Evolutionary conservation across 2,888 invertebrate species (phyloP), one percentile per base, ranked within the genome.

Genomic region (Hyposoter didymator): DNA sequence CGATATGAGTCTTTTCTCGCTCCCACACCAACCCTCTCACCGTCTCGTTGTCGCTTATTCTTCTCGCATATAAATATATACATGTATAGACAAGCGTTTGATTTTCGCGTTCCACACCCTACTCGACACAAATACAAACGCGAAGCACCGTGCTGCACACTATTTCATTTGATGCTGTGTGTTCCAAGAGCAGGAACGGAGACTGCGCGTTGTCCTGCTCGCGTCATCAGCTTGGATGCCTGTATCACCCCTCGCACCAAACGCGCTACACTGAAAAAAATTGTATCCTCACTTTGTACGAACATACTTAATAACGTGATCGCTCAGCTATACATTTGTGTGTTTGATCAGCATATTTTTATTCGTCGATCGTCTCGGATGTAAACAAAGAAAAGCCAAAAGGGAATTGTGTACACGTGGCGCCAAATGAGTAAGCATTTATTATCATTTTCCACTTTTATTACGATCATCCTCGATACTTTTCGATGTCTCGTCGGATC

Each of bases 121-220:
- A 17, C 72, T 35, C 52, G n/a, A 32, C 55, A 39, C 39, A 64
- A 49, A 12, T 47, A 47, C 75, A 64, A 45, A 45, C 19, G 32
- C 14, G 3, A 7, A 28, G 49, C 39, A 39, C 52, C 52, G 8
- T 17, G n/a, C 43, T 64, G 32, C 32, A 35, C 52, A 76, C 78
- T 47, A 79, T 39, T 70, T 79, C 62, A 49, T 52, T 74, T 78
- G 67, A 82, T 69, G 22, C 45, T 49, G 32, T 79, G 76, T 86
- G 89, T 88, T 91, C 88, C 87, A 90, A 88, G 88, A 91, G n/a
- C n/a, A n/a, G 19, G 89, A 88, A 87, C 88, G 88, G 90, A 91
- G 91, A 90, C 89, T 91, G 91, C 91, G 81, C 76, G 67, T 35
- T 73, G 64, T 80, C 49, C 52, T 59, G 47, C 70, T 59, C 64